Percentiles rank a stretch among this genome's conserved stretches.
phyloP scores from a whole-genome alignment of 2,888 invertebrate genomes.

The Frankliniella fusca region DNA sequence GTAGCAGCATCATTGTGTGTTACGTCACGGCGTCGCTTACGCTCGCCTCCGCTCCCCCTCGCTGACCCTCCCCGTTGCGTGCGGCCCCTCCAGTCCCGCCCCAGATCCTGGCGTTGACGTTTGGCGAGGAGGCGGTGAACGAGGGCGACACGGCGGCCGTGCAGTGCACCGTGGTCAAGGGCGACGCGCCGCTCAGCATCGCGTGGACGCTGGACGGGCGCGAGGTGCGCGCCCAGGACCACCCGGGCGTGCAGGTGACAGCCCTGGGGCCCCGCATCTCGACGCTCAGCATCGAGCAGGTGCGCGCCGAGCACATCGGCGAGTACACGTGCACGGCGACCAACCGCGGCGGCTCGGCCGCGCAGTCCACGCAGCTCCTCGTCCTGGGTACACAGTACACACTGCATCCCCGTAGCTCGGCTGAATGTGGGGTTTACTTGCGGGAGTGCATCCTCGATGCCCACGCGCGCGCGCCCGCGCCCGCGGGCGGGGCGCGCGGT shows the following conservation, averaged over 20 bases:
- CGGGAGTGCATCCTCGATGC: too few relatives aligned
- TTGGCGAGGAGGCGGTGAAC: slow-evolving; percentile 63
- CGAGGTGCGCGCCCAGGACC: slow-evolving; percentile 42
- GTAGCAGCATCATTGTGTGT: background rate
- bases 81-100: slow-evolving; percentile 60
- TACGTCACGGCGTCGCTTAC: background rate
- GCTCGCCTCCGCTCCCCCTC: background rate
- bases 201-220: slow-evolving; percentile 56
- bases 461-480: too few relatives aligned
- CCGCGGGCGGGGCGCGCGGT: too few relatives aligned
- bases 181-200: slow-evolving; percentile 44
- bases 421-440: too few relatives aligned
- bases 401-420: too few relatives aligned
- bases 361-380: slow-evolving; percentile 51
- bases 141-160: slow-evolving; percentile 56
- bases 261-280: slow-evolving; percentile 48
- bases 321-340: slow-evolving; percentile 51
- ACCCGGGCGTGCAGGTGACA: slow-evolving; percentile 42
- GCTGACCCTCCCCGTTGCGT: slow-evolving; percentile 25
- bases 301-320: slow-evolving; percentile 50
- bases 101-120: slow-evolving; percentile 72
- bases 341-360: slow-evolving; percentile 46
- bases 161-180: slow-evolving; percentile 53
- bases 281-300: slow-evolving; percentile 49
- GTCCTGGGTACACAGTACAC: slow-evolving; percentile 50